These are phyloP conservation scores for Sorex araneus DNA, from an alignment of 2,113 vertebrate genomes.

Conservation along the genomic window DNA sequence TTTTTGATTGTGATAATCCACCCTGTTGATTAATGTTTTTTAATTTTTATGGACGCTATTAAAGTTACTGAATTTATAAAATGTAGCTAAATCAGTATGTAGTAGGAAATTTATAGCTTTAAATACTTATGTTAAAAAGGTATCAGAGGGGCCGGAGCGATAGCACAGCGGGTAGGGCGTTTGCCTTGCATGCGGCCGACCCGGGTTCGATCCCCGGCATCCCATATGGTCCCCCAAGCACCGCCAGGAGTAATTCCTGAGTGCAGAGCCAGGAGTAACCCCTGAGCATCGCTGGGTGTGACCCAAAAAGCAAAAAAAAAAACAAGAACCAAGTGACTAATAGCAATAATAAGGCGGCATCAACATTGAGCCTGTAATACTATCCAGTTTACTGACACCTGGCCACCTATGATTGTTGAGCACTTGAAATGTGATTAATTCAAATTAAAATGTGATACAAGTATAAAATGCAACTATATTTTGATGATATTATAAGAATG, in stretches of 20 bases:
- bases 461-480: conserved; percentile 29
- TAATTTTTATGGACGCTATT: conserved; percentile 15
- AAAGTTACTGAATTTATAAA: conserved; percentile 48
- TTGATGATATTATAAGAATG: conserved; percentile 38
- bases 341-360: not conserved
- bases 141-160: too few relatives aligned
- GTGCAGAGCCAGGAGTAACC: too few relatives aligned
- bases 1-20: conserved; percentile 25
- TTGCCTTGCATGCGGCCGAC: too few relatives aligned
- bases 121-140: conserved; percentile 26
- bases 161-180: too few relatives aligned
- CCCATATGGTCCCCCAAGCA: too few relatives aligned
- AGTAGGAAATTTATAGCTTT: conserved; percentile 8
- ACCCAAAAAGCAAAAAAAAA: too few relatives aligned
- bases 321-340: conserved; percentile 17
- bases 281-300: too few relatives aligned
- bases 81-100: not conserved
- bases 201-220: too few relatives aligned
- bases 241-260: too few relatives aligned
- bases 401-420: not conserved
- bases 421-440: conserved; percentile 5
- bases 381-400: not conserved
- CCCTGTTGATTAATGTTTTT: conserved; percentile 49
- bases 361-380: too few relatives aligned
- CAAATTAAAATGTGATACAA: not conserved